A percentile compares a stretch with the other conserved stretches of the same genome.
phyloP scores from a whole-genome alignment of 2,888 invertebrate species.

The Calameuta filiformis region DNA sequence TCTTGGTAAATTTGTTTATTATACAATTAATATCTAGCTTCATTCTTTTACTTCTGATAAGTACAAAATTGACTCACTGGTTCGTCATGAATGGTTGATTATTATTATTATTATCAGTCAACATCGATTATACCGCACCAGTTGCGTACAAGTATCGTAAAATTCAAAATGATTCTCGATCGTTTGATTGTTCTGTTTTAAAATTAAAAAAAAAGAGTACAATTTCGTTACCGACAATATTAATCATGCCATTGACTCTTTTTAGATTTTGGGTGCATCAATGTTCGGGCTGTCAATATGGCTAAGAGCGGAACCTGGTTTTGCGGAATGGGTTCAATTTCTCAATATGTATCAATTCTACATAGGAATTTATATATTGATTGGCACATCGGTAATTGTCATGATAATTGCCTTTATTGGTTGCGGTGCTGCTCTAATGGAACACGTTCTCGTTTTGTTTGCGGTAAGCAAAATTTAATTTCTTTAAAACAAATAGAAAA shows the following conservation, averaged over 20 bases:
- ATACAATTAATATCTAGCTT: not conserved
- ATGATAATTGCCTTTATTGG: constrained; percentile 84
- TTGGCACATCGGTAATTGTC: constrained; percentile 77
- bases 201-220: not conserved
- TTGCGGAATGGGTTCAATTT: constrained; percentile 84
- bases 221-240: not conserved
- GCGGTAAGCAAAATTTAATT: constrained; percentile 71
- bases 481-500: not conserved
- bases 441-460: constrained; percentile 75
- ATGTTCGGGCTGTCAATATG: constrained; percentile 84
- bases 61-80: not conserved
- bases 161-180: not conserved
- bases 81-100: not conserved
- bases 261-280: constrained; percentile 81
- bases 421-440: constrained; percentile 85
- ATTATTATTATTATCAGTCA: not conserved
- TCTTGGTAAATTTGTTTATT: not conserved
- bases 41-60: not conserved
- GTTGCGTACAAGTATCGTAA: not conserved
- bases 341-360: constrained; percentile 82
- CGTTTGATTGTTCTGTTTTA: not conserved
- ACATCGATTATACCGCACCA: not conserved
- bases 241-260: constrained; percentile 37
- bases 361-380: constrained; percentile 85
- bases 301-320: constrained; percentile 83